Evolutionary conservation across 1,140 invertebrate species (phyloP).

Genomic region (Pemphigus obesinymphae): DNA sequence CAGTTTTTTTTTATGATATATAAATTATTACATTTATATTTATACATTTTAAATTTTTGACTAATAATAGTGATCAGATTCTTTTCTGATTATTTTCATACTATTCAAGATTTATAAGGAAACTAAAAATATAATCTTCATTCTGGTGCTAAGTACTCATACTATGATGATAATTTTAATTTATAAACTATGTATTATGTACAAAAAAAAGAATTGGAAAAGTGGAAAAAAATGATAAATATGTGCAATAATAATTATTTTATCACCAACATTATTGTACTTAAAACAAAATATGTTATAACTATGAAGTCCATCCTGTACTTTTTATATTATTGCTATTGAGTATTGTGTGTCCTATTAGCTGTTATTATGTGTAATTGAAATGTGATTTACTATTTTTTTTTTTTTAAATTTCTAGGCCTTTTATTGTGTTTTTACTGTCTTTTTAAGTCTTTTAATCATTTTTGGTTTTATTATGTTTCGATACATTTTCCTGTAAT

Average conservation of each 20-base stretch:
- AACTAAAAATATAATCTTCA: background rate
- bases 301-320: slow-evolving; percentile 3
- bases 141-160: slow-evolving; percentile 6
- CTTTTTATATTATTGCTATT: slow-evolving; percentile 34
- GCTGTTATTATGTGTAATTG: slow-evolving; percentile 31
- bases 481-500: slow-evolving; percentile 18
- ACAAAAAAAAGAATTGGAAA: background rate
- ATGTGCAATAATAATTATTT: slow-evolving; percentile 27
- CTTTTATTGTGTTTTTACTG: background rate
- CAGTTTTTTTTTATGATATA: background rate
- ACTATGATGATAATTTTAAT: background rate
- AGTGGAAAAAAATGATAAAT: no score
- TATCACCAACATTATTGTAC: slow-evolving; percentile 21
- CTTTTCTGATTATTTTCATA: background rate
- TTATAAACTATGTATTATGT: background rate
- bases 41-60: background rate
- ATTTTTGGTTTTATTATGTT: background rate
- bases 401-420: background rate
- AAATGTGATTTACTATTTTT: slow-evolving; percentile 39
- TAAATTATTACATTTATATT: no score
- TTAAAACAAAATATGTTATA: slow-evolving; percentile 18
- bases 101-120: background rate
- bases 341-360: slow-evolving; percentile 34
- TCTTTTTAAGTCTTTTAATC: background rate
- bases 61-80: background rate